A percentile compares a stretch with the other conserved stretches of the same genome.
These are phyloP conservation scores for Malurus leucopterus DNA, from an alignment of 2,797 vertebrate genomes.

Conservation along the genomic window DNA sequence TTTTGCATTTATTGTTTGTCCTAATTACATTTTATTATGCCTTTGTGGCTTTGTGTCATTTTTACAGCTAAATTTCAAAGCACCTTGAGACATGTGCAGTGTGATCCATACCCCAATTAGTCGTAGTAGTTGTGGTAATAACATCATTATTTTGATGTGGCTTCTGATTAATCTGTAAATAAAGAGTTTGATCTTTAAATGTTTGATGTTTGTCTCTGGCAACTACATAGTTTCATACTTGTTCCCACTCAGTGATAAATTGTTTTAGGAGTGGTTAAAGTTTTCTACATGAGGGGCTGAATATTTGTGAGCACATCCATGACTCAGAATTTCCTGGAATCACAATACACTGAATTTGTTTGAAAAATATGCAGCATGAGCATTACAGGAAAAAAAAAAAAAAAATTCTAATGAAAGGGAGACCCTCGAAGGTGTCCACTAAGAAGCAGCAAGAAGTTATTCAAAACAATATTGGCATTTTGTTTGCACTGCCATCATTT, in stretches of 20 bases:
- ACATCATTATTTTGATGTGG: not conserved
- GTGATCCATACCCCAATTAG: not conserved
- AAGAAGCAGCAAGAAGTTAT: not conserved
- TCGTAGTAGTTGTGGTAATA: not conserved
- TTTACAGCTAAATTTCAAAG: not conserved
- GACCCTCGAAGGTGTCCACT: not conserved
- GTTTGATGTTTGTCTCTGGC: not conserved
- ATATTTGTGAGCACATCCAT: not conserved
- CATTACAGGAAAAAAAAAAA: not conserved
- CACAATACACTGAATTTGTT: not conserved
- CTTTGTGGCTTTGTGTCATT: slow-evolving; percentile 6
- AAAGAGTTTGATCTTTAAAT: not conserved
- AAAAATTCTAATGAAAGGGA: not conserved
- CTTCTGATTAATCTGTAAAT: not conserved
- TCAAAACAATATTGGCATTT: not conserved
- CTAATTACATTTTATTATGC: not conserved
- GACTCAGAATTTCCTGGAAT: slow-evolving; percentile 36
- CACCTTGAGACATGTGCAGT: not conserved
- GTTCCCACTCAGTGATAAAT: not conserved
- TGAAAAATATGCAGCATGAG: not conserved
- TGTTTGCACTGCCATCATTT: not conserved
- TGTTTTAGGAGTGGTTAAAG: not conserved
- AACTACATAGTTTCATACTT: not conserved
- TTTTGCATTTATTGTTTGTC: not conserved
- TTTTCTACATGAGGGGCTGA: not conserved